Base-by-base conservation (phyloP, 2,113 vertebrate species). In the Oryzias melastigma region DNA sequence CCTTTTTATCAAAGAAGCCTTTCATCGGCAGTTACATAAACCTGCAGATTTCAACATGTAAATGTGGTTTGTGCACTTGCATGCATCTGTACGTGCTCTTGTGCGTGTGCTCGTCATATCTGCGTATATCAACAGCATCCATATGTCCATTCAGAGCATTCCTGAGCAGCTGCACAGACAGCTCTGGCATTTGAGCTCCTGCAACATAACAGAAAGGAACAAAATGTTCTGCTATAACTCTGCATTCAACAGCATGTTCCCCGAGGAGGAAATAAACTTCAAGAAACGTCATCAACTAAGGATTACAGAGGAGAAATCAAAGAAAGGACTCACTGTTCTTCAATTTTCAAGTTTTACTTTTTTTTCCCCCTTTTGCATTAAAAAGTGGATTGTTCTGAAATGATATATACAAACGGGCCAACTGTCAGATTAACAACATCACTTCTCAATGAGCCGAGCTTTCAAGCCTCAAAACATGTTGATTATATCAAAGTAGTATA, bases 1-100 rank as follows among this genome's bases (percentile, higher is more conserved):
- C 66, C 68, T 73, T 77, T 35, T 12, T 70, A 87, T 89, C 65
- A 90, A 80, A 62, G 27, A 68, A 45, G 48, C 71, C 81, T 80
- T 71, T 88, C 79, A 83, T 77, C 68, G 8, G 57, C 75, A 60
- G 62, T 29, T 65, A 50, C 44, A 78, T 68, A 74, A 81, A 82
- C 24, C 70, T 76, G 42, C 53, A 44, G 49, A 61, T 73, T 79
- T 73, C 76, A 65, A 55, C 45, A 27, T 58, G 47, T 57, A 22
- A n/a, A 20, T 14, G 7, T 6, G 20, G 22, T 65, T 17, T 52
- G 18, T 52, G 35, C 13, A 5, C 17, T 14, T 27, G 13, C 40
- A 17, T 57, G 44, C 2, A 24, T 48, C 14, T 15, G 25, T 64
- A 3, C 16, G 18, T 47, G 58, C 46, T 18, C 46, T 10, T 19